Conservation (phyloP, 2,888 invertebrate species). For the Synanthedon myopaeformis region DNA sequence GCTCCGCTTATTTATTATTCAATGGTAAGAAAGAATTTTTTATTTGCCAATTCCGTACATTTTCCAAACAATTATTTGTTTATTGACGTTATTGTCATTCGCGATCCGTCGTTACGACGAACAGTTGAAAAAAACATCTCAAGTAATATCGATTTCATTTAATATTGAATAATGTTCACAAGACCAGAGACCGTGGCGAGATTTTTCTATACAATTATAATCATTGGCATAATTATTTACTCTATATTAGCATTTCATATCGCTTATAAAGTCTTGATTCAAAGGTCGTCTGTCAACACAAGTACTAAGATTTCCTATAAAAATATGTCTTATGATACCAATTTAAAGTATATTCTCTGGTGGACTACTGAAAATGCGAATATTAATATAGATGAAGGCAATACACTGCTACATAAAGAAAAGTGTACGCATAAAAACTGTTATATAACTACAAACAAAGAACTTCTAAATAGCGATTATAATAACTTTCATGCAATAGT, state of each 20-base stretch:
- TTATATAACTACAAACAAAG: constrained; percentile 35
- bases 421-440: constrained; percentile 40
- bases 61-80: not conserved
- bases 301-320: not conserved
- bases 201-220: constrained; percentile 45
- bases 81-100: constrained; percentile 17
- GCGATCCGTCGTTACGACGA: not conserved
- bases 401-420: constrained; percentile 23
- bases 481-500: constrained; percentile 43
- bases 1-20: constrained; percentile 18
- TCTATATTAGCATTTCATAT: constrained; percentile 35
- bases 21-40: constrained; percentile 24
- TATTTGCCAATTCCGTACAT: constrained; percentile 27
- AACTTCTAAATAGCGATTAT: too few relatives aligned
- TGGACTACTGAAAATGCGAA: not conserved
- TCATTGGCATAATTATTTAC: constrained; percentile 40
- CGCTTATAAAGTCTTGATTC: constrained; percentile 15
- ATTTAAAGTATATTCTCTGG: constrained; percentile 33
- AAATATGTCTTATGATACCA: not conserved
- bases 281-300: constrained; percentile 4
- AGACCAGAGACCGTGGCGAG: constrained; percentile 25
- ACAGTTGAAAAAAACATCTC: too few relatives aligned
- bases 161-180: not conserved
- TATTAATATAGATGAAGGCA: constrained; percentile 20
- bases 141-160: too few relatives aligned